Evolutionary conservation across 2,888 invertebrate genomes (phyloP), one percentile per base, ranked within the genome.

Genomic region (Exephanes ischioxanthus): DNA sequence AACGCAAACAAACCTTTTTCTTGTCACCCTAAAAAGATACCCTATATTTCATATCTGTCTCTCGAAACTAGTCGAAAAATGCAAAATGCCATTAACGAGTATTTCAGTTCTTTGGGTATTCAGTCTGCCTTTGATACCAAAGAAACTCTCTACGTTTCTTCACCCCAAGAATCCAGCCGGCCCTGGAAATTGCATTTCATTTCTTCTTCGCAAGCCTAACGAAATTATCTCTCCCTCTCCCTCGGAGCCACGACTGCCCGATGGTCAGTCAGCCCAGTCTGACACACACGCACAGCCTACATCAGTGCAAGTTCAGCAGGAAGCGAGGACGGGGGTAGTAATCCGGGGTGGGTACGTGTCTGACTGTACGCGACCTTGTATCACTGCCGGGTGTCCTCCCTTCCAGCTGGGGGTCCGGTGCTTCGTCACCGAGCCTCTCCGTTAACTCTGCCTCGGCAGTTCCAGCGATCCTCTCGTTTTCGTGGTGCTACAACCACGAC

Each of bases 331-430:
- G 72, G 55, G 55, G 58, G 71, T 73, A 45, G 75, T 84, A 84
- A 83, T 87, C 80, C 80, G 78, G 83, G 86, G 79, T 82, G 73
- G 81, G 87, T 84, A 83, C 83, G 86, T 86, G 89, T 88, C 89
- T 86, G 88, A 88, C 90, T 72, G 58, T 82, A 86, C 83, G 71
- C 87, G 85, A 82, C 80, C 88, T 87, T 89, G 86, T 88, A 89
- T 86, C 88, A 89, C 89, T 89, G 85, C 71, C 75, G 22, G 22
- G 2, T n/a, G 14, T 67, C 26, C 53, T 41, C 66, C 53, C 48
- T 72, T 66, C 33, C 53, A 33, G 30, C 16, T 70, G 22, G 19
- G 22, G 11, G 7, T 5, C 26, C 3, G 58, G 58, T 22, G 26
- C 58, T 58, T 58, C 58, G 58, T 58, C 58, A 58, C 58, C 22